Conservation (phyloP, 2,888 invertebrate genomes). For the Mamestra brassicae region DNA sequence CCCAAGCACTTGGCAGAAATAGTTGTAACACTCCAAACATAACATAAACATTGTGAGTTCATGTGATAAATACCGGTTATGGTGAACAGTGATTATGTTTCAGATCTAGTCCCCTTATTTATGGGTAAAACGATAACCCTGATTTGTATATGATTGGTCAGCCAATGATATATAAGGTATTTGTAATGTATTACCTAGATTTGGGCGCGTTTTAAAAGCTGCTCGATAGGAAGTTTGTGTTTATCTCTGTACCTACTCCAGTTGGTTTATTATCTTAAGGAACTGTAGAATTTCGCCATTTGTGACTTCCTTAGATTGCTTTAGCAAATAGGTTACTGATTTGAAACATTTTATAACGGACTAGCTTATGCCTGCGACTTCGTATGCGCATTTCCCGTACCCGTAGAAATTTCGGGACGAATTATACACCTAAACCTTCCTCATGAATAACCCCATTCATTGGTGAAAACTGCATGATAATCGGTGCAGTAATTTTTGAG, state of each 20-base stretch:
- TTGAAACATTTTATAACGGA: too few species aligned
- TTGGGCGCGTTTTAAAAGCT: slow-evolving; percentile 62
- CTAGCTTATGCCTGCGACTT: too few species aligned
- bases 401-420: too few species aligned
- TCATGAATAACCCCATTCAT: too few species aligned
- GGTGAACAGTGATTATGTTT: slow-evolving; percentile 74
- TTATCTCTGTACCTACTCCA: slow-evolving; percentile 21
- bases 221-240: slow-evolving; percentile 21
- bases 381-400: too few species aligned
- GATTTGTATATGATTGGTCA: slow-evolving; percentile 79
- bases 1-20: slow-evolving; percentile 78
- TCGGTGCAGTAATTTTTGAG: too few species aligned
- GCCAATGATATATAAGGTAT: slow-evolving; percentile 67
- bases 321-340: background rate
- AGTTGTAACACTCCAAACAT: slow-evolving; percentile 79
- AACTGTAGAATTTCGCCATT: slow-evolving; percentile 14
- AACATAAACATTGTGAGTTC: slow-evolving; percentile 75
- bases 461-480: too few species aligned
- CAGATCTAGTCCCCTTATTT: slow-evolving; percentile 76
- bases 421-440: too few species aligned
- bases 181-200: slow-evolving; percentile 64
- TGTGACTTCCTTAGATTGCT: slow-evolving; percentile 12
- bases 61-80: slow-evolving; percentile 79
- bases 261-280: slow-evolving; percentile 30
- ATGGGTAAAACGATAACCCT: slow-evolving; percentile 75